A percentile compares a stretch with the other conserved stretches of the same genome.
phyloP scores from a whole-genome alignment of 2,113 vertebrate species.

The Bufo bufo region DNA sequence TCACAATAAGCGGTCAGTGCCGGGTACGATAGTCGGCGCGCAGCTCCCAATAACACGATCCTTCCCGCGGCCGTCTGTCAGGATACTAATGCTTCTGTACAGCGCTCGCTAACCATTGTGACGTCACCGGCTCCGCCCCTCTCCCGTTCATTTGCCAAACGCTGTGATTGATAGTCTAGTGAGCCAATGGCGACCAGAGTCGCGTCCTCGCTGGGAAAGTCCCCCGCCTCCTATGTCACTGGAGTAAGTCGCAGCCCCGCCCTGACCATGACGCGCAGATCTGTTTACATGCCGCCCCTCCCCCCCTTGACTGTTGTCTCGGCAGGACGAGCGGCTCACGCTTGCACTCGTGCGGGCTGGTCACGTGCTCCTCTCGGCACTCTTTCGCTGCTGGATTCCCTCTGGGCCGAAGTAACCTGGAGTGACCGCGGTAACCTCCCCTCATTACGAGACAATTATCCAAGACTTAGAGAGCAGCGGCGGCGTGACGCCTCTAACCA shows the following conservation, averaged over 20 bases:
- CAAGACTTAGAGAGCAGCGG: background rate
- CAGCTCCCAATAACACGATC: background rate
- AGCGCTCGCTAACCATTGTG: background rate
- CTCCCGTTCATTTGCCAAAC: background rate
- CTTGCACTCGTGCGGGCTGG: constrained; percentile 20
- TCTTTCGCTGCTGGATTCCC: background rate
- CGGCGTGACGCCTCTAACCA: background rate
- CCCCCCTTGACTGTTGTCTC: constrained; percentile 4
- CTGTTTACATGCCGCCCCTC: constrained; percentile 41
- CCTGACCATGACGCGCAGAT: background rate
- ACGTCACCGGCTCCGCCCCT: background rate
- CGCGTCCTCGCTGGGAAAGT: background rate
- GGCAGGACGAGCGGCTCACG: constrained; percentile 36
- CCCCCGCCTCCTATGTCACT: background rate
- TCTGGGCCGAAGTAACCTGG: background rate
- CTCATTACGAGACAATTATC: background rate
- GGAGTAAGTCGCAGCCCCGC: background rate
- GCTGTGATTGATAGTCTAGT: background rate
- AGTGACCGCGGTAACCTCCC: background rate
- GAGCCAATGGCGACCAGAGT: background rate
- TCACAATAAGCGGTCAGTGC: no score
- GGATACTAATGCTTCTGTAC: background rate
- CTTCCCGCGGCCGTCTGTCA: background rate
- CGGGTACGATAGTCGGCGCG: background rate
- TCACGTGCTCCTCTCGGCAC: constrained; percentile 45